Percentiles rank a stretch among this genome's conserved stretches.
Conservation (phyloP, 2,797 vertebrate species). For the Microctenopoma stevenorrisi region DNA sequence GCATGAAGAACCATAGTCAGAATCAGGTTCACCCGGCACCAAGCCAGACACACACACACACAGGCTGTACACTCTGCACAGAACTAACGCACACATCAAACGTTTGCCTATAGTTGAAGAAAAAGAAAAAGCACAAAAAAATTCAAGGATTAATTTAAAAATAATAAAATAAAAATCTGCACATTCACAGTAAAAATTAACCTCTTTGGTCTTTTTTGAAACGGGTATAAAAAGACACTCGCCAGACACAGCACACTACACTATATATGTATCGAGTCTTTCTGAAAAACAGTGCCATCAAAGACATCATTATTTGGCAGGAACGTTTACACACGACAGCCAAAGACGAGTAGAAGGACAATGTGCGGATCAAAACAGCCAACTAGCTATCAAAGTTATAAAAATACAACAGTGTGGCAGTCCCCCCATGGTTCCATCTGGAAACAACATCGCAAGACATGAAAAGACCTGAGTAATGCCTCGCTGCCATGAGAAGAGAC, state of each 20-base stretch:
- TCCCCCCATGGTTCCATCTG: slow-evolving; percentile 40
- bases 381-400: background rate
- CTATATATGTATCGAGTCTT: background rate
- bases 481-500: slow-evolving; percentile 45
- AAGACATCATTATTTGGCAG: background rate
- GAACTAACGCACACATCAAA: background rate
- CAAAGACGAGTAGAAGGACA: background rate
- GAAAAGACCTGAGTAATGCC: slow-evolving; percentile 45
- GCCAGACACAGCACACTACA: background rate
- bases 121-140: background rate
- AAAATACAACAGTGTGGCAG: slow-evolving; percentile 8
- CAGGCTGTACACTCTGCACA: background rate
- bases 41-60: background rate
- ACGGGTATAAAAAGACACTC: background rate
- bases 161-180: background rate
- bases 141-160: too few species aligned
- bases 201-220: background rate
- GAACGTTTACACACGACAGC: background rate
- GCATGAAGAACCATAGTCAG: slow-evolving; percentile 23
- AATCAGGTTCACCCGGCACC: slow-evolving; percentile 17
- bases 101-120: background rate
- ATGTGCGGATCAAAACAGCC: background rate
- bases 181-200: background rate
- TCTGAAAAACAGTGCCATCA: background rate
- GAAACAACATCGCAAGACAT: slow-evolving; percentile 52